A percentile compares a stretch with the other conserved stretches of the same genome.
Conservation (phyloP, 2,113 vertebrate genomes). For the Heliornis fulica region DNA sequence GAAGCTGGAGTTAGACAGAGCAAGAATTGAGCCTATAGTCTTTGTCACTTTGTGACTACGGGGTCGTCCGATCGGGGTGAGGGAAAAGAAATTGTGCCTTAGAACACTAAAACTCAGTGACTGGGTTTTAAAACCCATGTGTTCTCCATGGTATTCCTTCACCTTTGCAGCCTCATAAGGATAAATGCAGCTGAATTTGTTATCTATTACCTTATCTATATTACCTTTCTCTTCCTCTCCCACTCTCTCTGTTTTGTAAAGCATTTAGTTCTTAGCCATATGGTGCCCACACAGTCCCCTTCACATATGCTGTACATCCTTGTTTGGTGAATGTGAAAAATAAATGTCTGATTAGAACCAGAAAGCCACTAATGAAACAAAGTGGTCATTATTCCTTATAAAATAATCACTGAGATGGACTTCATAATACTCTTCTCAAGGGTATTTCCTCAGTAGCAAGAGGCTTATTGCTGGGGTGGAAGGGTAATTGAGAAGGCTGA, state of each 20-base stretch:
- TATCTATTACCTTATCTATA: background rate
- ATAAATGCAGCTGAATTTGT: background rate
- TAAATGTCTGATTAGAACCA: constrained; percentile 40
- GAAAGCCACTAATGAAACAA: constrained; percentile 35
- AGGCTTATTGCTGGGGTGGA: background rate
- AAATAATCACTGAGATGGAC: background rate
- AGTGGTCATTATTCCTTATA: constrained; percentile 27
- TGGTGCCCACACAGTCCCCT: background rate
- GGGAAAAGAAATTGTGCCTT: background rate
- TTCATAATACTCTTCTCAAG: background rate
- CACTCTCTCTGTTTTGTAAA: background rate
- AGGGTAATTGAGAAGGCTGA: background rate
- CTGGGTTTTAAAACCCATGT: background rate
- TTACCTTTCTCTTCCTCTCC: constrained; percentile 36
- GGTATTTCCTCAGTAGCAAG: background rate
- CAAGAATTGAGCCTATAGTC: background rate
- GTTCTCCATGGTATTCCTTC: background rate
- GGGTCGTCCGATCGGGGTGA: background rate
- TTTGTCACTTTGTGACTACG: background rate
- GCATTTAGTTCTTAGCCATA: background rate
- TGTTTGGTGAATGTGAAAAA: constrained; percentile 15
- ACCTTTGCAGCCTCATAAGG: background rate
- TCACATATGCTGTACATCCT: background rate
- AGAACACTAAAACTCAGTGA: background rate
- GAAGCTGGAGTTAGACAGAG: background rate